Evolutionary conservation across 2,113 vertebrate genomes (phyloP).

Genomic region (Campylomormyrus tamandua): DNA sequence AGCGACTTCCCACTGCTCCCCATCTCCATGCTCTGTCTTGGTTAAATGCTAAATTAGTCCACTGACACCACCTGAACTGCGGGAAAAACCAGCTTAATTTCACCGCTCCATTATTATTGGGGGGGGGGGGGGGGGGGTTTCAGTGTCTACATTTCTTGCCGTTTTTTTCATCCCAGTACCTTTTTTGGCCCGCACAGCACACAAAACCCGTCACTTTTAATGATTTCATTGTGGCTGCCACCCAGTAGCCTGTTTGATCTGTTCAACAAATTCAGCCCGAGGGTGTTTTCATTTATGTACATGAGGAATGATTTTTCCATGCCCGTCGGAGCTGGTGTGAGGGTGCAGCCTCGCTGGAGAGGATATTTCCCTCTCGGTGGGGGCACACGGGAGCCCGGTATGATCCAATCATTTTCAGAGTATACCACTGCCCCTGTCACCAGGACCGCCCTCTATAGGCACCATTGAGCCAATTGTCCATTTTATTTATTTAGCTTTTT

Average conservation of each 20-base stretch:
- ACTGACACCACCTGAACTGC: not conserved
- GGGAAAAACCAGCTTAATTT: not conserved
- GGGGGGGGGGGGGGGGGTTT: not conserved
- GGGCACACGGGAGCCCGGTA: not conserved
- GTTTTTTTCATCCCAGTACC: not conserved
- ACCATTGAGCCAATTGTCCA: not conserved
- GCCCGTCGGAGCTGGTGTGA: not conserved
- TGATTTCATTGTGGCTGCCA: not conserved
- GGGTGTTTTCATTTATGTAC: slow-evolving; percentile 3
- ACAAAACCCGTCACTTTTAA: slow-evolving; percentile 12
- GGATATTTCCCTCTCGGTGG: not conserved
- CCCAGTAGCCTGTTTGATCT: not conserved
- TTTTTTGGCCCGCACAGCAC: not conserved
- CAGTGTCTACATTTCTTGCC: not conserved
- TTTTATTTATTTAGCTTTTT: not conserved
- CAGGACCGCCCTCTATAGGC: not conserved
- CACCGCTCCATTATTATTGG: not conserved
- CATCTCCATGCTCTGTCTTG: not conserved
- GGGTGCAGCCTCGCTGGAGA: not conserved
- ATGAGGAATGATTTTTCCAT: not conserved
- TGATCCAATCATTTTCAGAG: not conserved
- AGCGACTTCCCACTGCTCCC: not conserved
- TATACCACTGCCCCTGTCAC: not conserved
- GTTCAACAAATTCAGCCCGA: not conserved
- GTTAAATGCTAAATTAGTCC: not conserved